Evolutionary conservation across 2,888 invertebrate genomes (phyloP).

Genomic region (Phlogophora meticulosa): DNA sequence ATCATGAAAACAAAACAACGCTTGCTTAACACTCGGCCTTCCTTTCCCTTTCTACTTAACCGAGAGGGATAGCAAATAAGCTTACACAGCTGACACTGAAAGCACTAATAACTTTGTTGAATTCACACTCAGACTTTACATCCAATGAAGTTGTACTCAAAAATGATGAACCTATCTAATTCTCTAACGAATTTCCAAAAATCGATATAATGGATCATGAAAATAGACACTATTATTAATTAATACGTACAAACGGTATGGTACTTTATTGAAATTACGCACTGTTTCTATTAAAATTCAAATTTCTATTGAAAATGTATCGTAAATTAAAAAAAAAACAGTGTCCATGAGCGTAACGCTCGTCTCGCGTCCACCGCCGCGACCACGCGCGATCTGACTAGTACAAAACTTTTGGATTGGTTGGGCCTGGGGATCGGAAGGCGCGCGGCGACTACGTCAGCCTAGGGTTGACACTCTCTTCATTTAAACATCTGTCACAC

Average conservation of each 20-base stretch:
- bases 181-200: conserved; percentile 69
- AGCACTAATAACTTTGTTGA: conserved; percentile 88
- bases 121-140: conserved; percentile 78
- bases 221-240: conserved; percentile 68
- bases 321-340: conserved; percentile 82
- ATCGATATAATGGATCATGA: conserved; percentile 70
- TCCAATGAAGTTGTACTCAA: conserved; percentile 70
- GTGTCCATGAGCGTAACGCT: conserved; percentile 77
- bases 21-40: conserved; percentile 79
- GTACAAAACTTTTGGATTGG: conserved; percentile 77
- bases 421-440: conserved; percentile 71
- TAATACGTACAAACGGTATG: conserved; percentile 68
- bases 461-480: conserved; percentile 29
- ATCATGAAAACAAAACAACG: conserved; percentile 87
- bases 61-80: conserved; percentile 82
- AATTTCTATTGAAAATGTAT: conserved; percentile 75
- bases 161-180: conserved; percentile 73
- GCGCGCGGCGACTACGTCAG: conserved; percentile 63
- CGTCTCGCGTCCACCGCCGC: conserved; percentile 82
- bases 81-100: conserved; percentile 87
- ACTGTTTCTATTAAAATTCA: conserved; percentile 75
- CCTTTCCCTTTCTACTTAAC: conserved; percentile 85
- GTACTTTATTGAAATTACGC: conserved; percentile 71
- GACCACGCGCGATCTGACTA: conserved; percentile 83
- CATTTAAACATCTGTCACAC: conserved; percentile 16